Conservation (phyloP, 2,113 vertebrate species). For the Brachyhypopomus gauderio region DNA sequence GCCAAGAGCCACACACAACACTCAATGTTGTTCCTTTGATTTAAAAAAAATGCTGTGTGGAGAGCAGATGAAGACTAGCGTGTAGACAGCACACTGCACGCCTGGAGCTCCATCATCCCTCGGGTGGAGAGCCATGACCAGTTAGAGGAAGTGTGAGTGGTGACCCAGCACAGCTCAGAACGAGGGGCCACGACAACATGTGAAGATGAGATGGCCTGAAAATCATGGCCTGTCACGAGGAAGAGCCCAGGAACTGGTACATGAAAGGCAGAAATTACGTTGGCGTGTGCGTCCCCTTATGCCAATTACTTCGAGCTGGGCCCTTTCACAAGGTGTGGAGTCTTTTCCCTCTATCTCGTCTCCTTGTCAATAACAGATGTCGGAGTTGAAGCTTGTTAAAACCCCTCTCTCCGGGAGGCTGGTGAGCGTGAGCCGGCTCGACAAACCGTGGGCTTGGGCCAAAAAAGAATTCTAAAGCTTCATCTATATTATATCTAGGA, state of each 20-base stretch:
- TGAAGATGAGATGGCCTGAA: background rate
- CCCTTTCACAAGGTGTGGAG: conserved; percentile 9
- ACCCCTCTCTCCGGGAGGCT: background rate
- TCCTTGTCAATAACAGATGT: background rate
- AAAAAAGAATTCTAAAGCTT: conserved; percentile 41
- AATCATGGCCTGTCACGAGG: background rate
- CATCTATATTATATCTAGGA: conserved; percentile 47
- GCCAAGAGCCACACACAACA: background rate
- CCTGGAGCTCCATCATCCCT: background rate
- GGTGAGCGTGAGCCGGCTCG: conserved; percentile 27
- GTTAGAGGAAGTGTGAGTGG: too few species aligned
- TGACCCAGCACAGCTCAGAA: background rate
- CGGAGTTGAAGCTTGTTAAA: conserved; percentile 10
- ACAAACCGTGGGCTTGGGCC: conserved; percentile 28
- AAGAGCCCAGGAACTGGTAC: background rate
- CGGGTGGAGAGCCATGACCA: background rate
- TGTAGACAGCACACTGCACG: background rate
- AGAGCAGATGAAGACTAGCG: too few species aligned
- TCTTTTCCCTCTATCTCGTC: background rate
- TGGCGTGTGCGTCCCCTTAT: conserved; percentile 35
- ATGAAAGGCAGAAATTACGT: conserved; percentile 31
- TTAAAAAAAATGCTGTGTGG: too few species aligned
- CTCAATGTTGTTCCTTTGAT: too few species aligned
- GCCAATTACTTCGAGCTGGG: conserved; percentile 21
- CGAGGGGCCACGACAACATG: background rate